phyloP scores from a whole-genome alignment of 2,888 invertebrate species.

The Drosophila longiperda region DNA sequence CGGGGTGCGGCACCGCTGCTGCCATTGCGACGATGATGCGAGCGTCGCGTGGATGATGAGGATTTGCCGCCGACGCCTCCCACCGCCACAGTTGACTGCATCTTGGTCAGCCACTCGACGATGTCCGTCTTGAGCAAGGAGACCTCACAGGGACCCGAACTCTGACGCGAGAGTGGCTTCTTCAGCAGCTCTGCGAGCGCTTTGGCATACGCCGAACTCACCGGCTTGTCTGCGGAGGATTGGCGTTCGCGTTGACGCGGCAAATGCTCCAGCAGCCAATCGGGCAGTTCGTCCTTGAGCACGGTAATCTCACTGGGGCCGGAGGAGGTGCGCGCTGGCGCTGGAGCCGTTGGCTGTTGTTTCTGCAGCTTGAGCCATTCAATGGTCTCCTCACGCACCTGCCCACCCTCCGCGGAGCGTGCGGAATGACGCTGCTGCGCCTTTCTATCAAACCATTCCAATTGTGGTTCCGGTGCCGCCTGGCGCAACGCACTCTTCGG shows the following conservation, averaged over 20 bases:
- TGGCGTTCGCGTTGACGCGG: slow-evolving; percentile 83
- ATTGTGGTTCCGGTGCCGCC: slow-evolving; percentile 73
- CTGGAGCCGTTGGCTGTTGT: slow-evolving; percentile 48
- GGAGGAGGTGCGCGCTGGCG: slow-evolving; percentile 84
- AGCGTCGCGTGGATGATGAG: slow-evolving; percentile 52
- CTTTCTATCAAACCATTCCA: slow-evolving; percentile 85
- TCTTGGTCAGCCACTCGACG: slow-evolving; percentile 84
- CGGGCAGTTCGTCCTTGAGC: slow-evolving; percentile 84
- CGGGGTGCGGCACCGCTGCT: slow-evolving; percentile 83
- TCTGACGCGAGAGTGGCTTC: slow-evolving; percentile 84
- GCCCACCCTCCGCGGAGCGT: slow-evolving; percentile 84
- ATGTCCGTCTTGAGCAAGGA: slow-evolving; percentile 84
- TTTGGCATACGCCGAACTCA: slow-evolving; percentile 82
- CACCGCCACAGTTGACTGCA: slow-evolving; percentile 71
- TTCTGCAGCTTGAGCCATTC: slow-evolving; percentile 83
- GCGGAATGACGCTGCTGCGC: slow-evolving; percentile 85
- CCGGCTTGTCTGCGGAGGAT: slow-evolving; percentile 68
- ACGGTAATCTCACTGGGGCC: slow-evolving; percentile 85
- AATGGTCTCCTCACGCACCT: slow-evolving; percentile 83
- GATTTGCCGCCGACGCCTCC: slow-evolving; percentile 24
- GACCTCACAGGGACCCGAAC: slow-evolving; percentile 84
- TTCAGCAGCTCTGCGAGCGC: slow-evolving; percentile 83
- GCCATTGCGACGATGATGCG: slow-evolving; percentile 84
- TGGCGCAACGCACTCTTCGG: slow-evolving; percentile 73
- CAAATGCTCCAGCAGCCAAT: slow-evolving; percentile 83